Evolutionary conservation across 2,113 vertebrate species (phyloP).

Genomic region (Pyrgilauda ruficollis): DNA sequence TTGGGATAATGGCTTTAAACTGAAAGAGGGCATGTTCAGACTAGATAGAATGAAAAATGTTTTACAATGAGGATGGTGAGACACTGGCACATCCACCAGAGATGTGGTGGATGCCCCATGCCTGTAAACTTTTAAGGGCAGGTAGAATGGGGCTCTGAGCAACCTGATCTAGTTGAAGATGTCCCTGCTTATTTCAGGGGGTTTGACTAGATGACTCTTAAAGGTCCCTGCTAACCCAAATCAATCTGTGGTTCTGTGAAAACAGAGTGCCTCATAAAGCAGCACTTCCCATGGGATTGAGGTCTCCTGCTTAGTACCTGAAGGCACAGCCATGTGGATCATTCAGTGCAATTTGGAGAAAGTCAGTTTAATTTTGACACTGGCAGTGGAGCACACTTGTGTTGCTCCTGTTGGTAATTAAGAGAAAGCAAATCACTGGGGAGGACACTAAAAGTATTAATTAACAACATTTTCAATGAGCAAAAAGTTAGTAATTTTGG

Average conservation of each 20-base stretch:
- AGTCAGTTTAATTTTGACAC: slow-evolving; percentile 22
- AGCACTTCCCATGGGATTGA: neutral
- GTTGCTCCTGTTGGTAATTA: slow-evolving; percentile 58
- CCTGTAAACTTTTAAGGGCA: neutral
- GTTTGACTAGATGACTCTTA: neutral
- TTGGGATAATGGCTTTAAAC: neutral
- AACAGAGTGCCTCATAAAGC: neutral
- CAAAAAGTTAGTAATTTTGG: slow-evolving; percentile 34
- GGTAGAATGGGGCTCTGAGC: neutral
- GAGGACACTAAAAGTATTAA: slow-evolving; percentile 52
- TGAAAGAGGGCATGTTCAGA: neutral
- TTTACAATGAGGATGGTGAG: neutral
- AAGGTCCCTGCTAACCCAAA: neutral
- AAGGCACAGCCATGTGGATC: neutral
- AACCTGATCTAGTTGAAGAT: neutral
- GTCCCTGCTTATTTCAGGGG: neutral
- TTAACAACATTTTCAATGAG: slow-evolving; percentile 38
- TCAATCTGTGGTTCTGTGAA: neutral
- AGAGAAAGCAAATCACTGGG: slow-evolving; percentile 32
- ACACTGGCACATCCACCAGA: neutral
- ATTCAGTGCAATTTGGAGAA: neutral
- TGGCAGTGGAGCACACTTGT: neutral
- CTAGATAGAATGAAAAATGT: neutral
- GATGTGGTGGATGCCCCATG: neutral
- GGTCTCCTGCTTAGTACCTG: neutral